Percentiles rank a stretch among this genome's conserved stretches.
Evolutionary conservation across 2,888 invertebrate genomes (phyloP).

Genomic region (Pheosia tremula): DNA sequence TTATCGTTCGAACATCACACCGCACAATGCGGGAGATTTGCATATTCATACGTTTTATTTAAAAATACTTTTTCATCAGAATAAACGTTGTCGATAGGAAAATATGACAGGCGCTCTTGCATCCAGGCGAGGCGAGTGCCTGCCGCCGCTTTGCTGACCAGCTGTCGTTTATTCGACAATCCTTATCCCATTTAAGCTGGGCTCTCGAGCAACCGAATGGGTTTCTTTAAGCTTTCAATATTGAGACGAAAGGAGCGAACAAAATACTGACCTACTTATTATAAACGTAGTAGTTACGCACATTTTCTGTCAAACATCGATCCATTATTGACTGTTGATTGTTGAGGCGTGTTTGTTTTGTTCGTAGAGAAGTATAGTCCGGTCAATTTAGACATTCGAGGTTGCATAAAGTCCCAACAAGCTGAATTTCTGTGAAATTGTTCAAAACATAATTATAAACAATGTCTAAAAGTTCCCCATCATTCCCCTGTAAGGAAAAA

Average conservation of each 20-base stretch:
- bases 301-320: neutral
- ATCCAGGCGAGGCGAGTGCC: neutral
- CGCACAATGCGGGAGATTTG: conserved; percentile 40
- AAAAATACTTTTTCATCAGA: conserved; percentile 45
- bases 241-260: neutral
- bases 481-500: too few relatives aligned
- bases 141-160: conserved; percentile 15
- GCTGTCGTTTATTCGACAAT: conserved; percentile 26
- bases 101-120: conserved; percentile 23
- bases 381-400: too few relatives aligned
- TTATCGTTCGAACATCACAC: conserved; percentile 46
- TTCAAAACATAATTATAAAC: too few relatives aligned
- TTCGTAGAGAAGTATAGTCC: too few relatives aligned
- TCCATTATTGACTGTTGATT: too few relatives aligned
- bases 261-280: neutral
- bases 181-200: conserved; percentile 23
- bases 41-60: conserved; percentile 51
- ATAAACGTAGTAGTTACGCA: neutral
- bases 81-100: conserved; percentile 28
- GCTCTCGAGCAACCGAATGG: neutral
- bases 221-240: neutral
- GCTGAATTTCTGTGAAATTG: too few relatives aligned
- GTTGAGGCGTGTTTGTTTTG: too few relatives aligned
- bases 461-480: too few relatives aligned
- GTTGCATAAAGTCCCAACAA: too few relatives aligned